phyloP scores from a whole-genome alignment of 1,140 invertebrate species.

The Polypedilum pembai region DNA sequence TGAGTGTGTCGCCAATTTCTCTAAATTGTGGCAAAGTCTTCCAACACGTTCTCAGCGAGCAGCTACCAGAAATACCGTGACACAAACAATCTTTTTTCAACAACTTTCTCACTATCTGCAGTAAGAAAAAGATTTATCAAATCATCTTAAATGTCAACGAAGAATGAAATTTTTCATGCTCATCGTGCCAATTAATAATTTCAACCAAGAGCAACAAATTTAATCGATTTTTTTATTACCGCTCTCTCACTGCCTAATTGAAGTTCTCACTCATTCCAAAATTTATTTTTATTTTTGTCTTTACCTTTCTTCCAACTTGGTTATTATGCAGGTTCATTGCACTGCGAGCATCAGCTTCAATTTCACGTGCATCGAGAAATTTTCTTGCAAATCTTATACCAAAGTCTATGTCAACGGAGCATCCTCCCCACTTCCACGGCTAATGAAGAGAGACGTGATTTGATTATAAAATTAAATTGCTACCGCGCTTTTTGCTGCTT shows the following conservation, averaged over 20 bases:
- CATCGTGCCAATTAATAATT: no score
- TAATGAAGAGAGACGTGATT: constrained; percentile 33
- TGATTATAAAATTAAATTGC: background rate
- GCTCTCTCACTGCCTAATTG: no score
- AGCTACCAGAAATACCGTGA: constrained; percentile 92
- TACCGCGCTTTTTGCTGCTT: background rate
- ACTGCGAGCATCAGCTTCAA: constrained; percentile 74
- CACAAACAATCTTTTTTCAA: constrained; percentile 87
- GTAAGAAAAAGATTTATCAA: background rate
- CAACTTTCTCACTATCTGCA: constrained; percentile 75
- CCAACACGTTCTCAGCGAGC: constrained; percentile 93
- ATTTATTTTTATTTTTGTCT: constrained; percentile 31
- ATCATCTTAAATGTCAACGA: no score
- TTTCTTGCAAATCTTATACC: constrained; percentile 69
- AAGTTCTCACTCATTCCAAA: no score
- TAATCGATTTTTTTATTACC: no score
- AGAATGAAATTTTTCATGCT: no score
- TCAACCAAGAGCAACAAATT: no score
- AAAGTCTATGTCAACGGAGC: constrained; percentile 70
- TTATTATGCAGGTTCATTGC: constrained; percentile 98
- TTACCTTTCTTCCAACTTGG: constrained; percentile 83
- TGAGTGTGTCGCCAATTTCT: constrained; percentile 71
- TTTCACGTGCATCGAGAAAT: constrained; percentile 76
- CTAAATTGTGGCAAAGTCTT: constrained; percentile 77
- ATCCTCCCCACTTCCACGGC: constrained; percentile 82